Percentiles rank a stretch among this genome's conserved stretches.
Evolutionary conservation across 2,113 vertebrate genomes (phyloP).

Genomic region (Stegastes partitus): DNA sequence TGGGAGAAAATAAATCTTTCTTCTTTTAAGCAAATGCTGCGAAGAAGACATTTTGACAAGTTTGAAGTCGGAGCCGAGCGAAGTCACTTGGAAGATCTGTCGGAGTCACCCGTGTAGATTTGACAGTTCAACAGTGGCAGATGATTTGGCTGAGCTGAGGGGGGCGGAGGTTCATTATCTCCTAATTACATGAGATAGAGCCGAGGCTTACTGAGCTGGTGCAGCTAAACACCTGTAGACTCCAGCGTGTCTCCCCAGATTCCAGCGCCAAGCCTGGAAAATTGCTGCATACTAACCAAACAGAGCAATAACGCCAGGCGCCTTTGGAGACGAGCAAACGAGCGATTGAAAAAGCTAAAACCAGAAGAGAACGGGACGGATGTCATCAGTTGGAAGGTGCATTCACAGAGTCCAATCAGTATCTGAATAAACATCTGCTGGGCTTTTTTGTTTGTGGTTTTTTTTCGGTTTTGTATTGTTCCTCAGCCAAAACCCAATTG

Average conservation of each 20-base stretch:
- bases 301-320: slow-evolving; percentile 21
- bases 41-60: slow-evolving; percentile 56
- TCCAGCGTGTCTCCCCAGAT: slow-evolving; percentile 46
- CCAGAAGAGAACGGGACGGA: slow-evolving; percentile 13
- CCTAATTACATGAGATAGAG: slow-evolving; percentile 76
- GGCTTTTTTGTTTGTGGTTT: neutral
- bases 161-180: slow-evolving; percentile 71
- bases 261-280: slow-evolving; percentile 50
- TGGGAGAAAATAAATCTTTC: slow-evolving; percentile 35
- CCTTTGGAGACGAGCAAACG: slow-evolving; percentile 30
- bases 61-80: slow-evolving; percentile 48
- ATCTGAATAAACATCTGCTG: slow-evolving; percentile 18
- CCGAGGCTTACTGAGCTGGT: slow-evolving; percentile 60
- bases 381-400: slow-evolving; percentile 25
- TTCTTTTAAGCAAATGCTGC: slow-evolving; percentile 16
- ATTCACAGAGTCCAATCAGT: slow-evolving; percentile 17
- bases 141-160: slow-evolving; percentile 58
- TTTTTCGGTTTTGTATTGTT: slow-evolving; percentile 3
- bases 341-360: slow-evolving; percentile 41
- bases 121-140: slow-evolving; percentile 68
- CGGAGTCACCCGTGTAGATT: slow-evolving; percentile 54
- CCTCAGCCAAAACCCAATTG: neutral
- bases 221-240: slow-evolving; percentile 77
- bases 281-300: slow-evolving; percentile 60
- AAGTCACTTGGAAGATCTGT: slow-evolving; percentile 49